Percentiles rank a stretch among this genome's conserved stretches.
phyloP scores from a whole-genome alignment of 1,140 invertebrate species.

The Diorhabda elongata region DNA sequence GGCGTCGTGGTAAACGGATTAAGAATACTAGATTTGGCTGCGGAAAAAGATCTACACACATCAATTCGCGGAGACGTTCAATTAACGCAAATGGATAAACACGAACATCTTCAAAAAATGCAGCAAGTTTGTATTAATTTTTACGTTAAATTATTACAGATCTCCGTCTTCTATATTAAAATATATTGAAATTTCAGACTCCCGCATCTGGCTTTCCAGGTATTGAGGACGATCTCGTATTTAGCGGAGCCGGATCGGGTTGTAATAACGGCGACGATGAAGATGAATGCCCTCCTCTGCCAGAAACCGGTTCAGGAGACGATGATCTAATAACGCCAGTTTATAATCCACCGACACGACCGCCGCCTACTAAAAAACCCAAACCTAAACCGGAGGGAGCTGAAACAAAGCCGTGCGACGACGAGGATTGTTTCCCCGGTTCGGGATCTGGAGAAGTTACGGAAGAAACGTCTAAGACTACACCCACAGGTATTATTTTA shows the following conservation, averaged over 20 bases:
- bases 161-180: neutral
- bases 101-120: conserved; percentile 71
- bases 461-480: conserved; percentile 50
- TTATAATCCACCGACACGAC: conserved; percentile 77
- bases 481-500: conserved; percentile 15
- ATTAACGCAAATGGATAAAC: conserved; percentile 66
- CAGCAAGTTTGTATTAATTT: conserved; percentile 59
- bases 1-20: conserved; percentile 85
- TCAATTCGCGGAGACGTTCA: conserved; percentile 70
- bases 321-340: conserved; percentile 90
- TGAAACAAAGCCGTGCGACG: conserved; percentile 62
- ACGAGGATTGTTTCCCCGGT: conserved; percentile 71
- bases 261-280: conserved; percentile 80
- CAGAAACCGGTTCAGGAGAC: conserved; percentile 75
- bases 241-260: conserved; percentile 83
- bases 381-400: conserved; percentile 35
- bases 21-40: conserved; percentile 78
- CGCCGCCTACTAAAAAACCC: conserved; percentile 58
- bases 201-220: conserved; percentile 75
- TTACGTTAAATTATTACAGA: neutral
- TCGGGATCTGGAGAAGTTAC: conserved; percentile 64
- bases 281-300: conserved; percentile 78
- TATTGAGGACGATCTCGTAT: conserved; percentile 79
- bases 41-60: conserved; percentile 71
- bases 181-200: conserved; percentile 56